Conservation (phyloP, 2,888 invertebrate genomes). For the Hyposoter dolosus region DNA sequence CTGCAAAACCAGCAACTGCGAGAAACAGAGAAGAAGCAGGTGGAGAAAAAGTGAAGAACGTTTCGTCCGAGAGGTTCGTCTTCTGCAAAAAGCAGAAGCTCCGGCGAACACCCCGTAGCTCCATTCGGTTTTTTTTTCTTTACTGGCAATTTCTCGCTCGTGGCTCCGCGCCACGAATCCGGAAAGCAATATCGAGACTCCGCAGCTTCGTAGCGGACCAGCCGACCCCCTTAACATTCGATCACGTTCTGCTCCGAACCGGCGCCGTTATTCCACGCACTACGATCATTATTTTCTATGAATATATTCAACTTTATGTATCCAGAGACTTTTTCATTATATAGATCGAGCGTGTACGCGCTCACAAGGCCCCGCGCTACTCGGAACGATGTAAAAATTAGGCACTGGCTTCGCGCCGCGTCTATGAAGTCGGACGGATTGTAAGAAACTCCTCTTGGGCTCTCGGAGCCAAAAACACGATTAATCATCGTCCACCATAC, state of each 20-base stretch:
- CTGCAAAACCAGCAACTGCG: too few relatives aligned
- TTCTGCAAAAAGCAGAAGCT: constrained; percentile 48
- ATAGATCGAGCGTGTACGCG: neutral
- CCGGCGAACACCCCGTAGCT: constrained; percentile 31
- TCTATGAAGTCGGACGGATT: neutral
- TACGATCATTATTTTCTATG: constrained; percentile 37
- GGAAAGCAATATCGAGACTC: constrained; percentile 14
- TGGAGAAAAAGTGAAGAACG: constrained; percentile 10
- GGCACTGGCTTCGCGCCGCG: neutral
- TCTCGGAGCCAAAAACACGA: neutral
- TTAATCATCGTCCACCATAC: constrained; percentile 34
- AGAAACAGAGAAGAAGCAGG: neutral
- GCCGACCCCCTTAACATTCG: constrained; percentile 35
- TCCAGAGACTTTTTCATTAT: constrained; percentile 11
- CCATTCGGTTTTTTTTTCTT: constrained; percentile 5
- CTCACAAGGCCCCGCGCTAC: constrained; percentile 45
- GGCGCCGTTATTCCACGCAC: constrained; percentile 46
- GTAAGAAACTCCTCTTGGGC: neutral
- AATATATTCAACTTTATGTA: neutral
- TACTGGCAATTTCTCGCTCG: constrained; percentile 52
- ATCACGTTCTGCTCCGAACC: constrained; percentile 56
- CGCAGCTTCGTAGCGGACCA: constrained; percentile 18
- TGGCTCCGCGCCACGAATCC: constrained; percentile 38
- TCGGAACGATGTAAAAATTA: constrained; percentile 46
- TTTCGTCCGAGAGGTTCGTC: constrained; percentile 37